These are phyloP conservation scores for Notocelia uddmanniana DNA, from an alignment of 2,888 invertebrate genomes.

Conservation along the genomic window DNA sequence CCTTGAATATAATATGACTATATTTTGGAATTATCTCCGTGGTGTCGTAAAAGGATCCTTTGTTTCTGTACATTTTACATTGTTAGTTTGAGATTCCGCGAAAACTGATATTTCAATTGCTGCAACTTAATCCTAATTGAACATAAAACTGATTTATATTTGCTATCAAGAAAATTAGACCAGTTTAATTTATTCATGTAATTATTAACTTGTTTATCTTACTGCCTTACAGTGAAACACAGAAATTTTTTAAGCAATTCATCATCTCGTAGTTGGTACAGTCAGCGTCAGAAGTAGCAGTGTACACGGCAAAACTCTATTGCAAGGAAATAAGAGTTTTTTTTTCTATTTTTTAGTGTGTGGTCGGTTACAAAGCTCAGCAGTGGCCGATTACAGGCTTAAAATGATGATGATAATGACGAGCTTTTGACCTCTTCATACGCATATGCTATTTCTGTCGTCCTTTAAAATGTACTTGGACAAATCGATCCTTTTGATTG, in stretches of 20 bases:
- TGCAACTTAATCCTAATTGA: constrained; percentile 5
- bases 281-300: too few relatives aligned
- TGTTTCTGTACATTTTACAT: constrained; percentile 3
- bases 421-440: too few relatives aligned
- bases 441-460: too few relatives aligned
- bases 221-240: not conserved
- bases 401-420: too few relatives aligned
- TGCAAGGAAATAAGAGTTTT: too few relatives aligned
- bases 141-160: constrained; percentile 13
- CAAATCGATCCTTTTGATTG: not conserved
- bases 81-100: not conserved
- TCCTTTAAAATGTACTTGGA: not conserved
- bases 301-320: too few relatives aligned
- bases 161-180: not conserved
- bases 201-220: not conserved
- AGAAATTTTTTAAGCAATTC: not conserved
- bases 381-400: too few relatives aligned
- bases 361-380: too few relatives aligned
- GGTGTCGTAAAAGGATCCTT: not conserved
- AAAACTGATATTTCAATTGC: not conserved
- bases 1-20: not conserved
- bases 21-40: not conserved
- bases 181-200: not conserved
- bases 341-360: too few relatives aligned
- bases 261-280: not conserved